Percentiles rank a stretch among this genome's conserved stretches.
Conservation (phyloP, 2,888 invertebrate species). For the Drosophila paramelanica region DNA sequence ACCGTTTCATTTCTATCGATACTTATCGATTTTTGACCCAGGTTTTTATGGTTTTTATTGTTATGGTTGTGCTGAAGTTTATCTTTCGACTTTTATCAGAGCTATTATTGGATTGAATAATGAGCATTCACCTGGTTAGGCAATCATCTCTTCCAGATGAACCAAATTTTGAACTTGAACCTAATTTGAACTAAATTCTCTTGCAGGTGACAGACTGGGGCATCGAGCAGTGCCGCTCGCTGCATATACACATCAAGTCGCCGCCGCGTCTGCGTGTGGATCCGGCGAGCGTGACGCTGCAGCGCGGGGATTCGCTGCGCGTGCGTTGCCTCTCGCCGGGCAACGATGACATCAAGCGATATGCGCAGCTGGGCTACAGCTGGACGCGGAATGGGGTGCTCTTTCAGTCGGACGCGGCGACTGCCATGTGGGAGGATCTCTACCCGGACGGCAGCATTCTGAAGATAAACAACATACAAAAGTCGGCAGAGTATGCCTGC, state of each 20-base stretch:
- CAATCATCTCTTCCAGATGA: too few species aligned
- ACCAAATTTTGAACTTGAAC: too few species aligned
- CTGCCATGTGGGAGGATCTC: conserved; percentile 94
- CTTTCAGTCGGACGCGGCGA: conserved; percentile 89
- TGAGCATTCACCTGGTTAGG: too few species aligned
- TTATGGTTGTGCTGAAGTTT: too few species aligned
- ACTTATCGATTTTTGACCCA: too few species aligned
- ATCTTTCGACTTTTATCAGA: too few species aligned
- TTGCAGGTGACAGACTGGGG: conserved; percentile 88
- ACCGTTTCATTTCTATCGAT: too few species aligned
- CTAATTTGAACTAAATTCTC: background rate
- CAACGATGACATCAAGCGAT: conserved; percentile 86
- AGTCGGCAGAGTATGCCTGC: conserved; percentile 92
- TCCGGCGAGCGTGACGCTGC: conserved; percentile 89
- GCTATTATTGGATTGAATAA: too few species aligned
- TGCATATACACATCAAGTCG: conserved; percentile 87
- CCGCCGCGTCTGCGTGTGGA: conserved; percentile 88
- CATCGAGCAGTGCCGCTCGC: conserved; percentile 88
- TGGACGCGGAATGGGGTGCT: conserved; percentile 93
- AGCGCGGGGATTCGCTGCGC: conserved; percentile 85
- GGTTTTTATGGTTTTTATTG: too few species aligned
- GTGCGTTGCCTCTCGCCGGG: conserved; percentile 89
- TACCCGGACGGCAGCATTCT: conserved; percentile 93
- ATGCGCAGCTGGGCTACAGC: conserved; percentile 91
- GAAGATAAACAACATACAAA: conserved; percentile 92